A percentile compares a stretch with the other conserved stretches of the same genome.
Conservation (phyloP, 2,888 invertebrate genomes). For the Melinaea marsaeus region DNA sequence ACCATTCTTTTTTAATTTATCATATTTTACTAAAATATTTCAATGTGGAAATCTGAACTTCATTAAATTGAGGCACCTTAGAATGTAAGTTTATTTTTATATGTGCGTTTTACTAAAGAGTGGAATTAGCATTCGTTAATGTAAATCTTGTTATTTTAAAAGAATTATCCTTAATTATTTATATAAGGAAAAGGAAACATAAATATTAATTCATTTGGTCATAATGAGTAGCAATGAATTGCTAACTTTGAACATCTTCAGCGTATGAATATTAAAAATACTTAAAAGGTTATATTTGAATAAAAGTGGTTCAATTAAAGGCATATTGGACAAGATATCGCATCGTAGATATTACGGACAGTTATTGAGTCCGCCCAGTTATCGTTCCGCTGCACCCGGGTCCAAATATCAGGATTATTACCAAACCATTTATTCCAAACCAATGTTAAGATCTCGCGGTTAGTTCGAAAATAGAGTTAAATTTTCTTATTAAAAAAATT, state of each 20-base stretch:
- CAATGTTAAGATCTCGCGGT: not conserved
- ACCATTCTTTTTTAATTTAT: too few relatives aligned
- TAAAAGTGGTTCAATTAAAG: slow-evolving; percentile 51
- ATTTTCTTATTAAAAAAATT: too few relatives aligned
- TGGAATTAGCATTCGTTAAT: too few relatives aligned
- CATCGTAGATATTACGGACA: slow-evolving; percentile 45
- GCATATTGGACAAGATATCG: slow-evolving; percentile 43
- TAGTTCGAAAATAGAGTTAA: slow-evolving; percentile 7
- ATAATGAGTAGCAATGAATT: too few relatives aligned
- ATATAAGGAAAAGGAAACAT: too few relatives aligned
- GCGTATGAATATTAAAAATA: slow-evolving; percentile 19
- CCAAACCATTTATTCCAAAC: not conserved
- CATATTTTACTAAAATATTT: too few relatives aligned
- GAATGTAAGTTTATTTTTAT: too few relatives aligned
- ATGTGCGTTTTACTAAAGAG: too few relatives aligned
- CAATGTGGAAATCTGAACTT: slow-evolving; percentile 5
- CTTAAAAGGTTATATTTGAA: slow-evolving; percentile 31
- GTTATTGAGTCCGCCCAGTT: slow-evolving; percentile 49
- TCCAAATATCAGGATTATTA: slow-evolving; percentile 1
- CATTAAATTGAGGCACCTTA: not conserved
- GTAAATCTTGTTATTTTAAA: too few relatives aligned
- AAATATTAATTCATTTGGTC: too few relatives aligned
- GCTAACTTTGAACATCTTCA: too few relatives aligned
- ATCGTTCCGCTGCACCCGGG: slow-evolving; percentile 42
- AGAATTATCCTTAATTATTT: too few relatives aligned